Base-by-base conservation (phyloP, 53 echinoderm and acorn worm genomes). In the Echinarachnius parma region DNA sequence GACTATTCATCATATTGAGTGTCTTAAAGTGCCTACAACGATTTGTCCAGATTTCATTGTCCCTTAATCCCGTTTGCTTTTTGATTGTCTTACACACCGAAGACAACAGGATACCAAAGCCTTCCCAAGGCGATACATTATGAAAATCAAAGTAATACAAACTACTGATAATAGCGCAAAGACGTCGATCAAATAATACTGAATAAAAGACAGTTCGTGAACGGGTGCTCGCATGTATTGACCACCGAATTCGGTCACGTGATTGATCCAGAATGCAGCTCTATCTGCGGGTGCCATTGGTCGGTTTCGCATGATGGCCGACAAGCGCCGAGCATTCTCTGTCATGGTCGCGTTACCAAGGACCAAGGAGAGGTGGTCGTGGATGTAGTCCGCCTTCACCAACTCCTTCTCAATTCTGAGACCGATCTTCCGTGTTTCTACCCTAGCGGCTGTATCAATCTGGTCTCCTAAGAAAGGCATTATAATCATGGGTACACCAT, bases 251-350 rank as follows among this genome's bases (percentile, higher is more conserved):
- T 68, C 52, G 53, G 52, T 34, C 34, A 68, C 68, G 35, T 52
- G 68, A 15, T 68, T 25, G n/a, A 68, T 68, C 74, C 74, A 72
- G 55, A 72, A 72, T 0, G 74, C 55, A 25, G 74, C 74, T 34
- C 74, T 55, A 72, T 72, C 74, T 23, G 74, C 74, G 23, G 74
- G 57, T 15, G 22, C 26, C 39, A 72, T 25, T 20, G 74, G 74
- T 34, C 74, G 74, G 20, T 72, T 57, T 27, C 30, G 55, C 27
- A 70, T 26, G 18, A 72, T 72, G 37, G 55, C 74, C 0, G 74
- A 72, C 13, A 72, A 11, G 1, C 57, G 74, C 26, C 39, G 55
- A 34, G 74, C 74, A 3, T 24, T 56, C 25, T 10, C 18, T 27
- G 26, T 25, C 28, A 56, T 56, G 7, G 13, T 21, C 42, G 42